Conservation (phyloP, 2,888 invertebrate species). For the Gryllus longicercus region DNA sequence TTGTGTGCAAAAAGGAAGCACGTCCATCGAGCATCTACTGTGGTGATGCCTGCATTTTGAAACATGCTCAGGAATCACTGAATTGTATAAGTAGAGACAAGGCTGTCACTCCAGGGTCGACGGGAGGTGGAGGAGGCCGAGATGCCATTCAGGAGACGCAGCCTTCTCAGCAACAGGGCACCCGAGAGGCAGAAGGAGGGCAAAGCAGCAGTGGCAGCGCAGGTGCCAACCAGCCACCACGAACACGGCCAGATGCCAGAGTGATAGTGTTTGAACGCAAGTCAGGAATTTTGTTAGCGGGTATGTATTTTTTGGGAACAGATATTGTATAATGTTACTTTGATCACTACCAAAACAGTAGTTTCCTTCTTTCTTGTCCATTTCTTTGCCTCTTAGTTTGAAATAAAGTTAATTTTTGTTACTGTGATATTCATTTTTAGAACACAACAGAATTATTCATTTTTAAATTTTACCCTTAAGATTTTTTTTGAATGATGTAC, state of each 20-base stretch:
- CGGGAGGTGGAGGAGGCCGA: neutral
- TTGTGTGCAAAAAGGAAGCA: constrained; percentile 71
- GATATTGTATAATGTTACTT: neutral
- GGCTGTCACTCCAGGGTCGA: neutral
- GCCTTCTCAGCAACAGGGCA: neutral
- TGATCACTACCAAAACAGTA: too few species aligned
- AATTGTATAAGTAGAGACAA: constrained; percentile 22
- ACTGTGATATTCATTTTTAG: neutral
- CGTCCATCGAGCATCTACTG: constrained; percentile 85
- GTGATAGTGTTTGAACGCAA: constrained; percentile 80
- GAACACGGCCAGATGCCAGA: constrained; percentile 41
- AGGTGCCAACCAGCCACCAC: constrained; percentile 11
- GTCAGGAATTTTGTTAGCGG: constrained; percentile 62
- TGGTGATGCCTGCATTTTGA: constrained; percentile 80
- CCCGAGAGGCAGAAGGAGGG: neutral
- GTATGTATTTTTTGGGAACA: constrained; percentile 40
- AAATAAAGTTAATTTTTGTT: neutral
- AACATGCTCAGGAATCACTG: constrained; percentile 68
- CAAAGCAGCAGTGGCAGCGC: neutral
- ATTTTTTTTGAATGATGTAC: neutral
- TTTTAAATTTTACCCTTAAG: neutral
- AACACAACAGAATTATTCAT: neutral
- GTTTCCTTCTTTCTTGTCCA: too few species aligned
- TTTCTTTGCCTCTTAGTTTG: too few species aligned
- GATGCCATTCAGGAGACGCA: neutral